Evolutionary conservation across 2,113 vertebrate species (phyloP).

Genomic region (Saimiri boliviensis): DNA sequence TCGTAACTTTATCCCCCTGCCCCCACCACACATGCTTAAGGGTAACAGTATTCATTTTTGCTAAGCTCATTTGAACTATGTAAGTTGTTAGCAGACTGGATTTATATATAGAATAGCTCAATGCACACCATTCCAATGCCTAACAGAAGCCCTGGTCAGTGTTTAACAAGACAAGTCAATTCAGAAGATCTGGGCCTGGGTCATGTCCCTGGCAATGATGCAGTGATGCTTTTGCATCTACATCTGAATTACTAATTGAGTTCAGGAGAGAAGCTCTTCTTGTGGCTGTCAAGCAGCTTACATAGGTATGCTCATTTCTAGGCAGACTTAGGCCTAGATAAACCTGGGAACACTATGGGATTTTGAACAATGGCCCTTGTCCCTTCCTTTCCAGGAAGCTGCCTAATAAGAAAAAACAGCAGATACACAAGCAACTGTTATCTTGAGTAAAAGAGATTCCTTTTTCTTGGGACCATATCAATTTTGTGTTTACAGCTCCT

Average conservation of each 20-base stretch:
- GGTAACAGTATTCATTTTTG: background rate
- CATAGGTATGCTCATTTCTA: background rate
- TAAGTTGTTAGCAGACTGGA: background rate
- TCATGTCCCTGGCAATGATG: background rate
- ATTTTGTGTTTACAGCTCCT: conserved; percentile 65
- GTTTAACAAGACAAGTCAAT: background rate
- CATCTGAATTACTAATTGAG: background rate
- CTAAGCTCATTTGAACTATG: background rate
- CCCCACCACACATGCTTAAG: background rate
- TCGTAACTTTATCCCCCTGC: background rate
- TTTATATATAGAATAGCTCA: background rate
- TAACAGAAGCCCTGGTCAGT: background rate
- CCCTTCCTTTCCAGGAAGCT: conserved; percentile 63
- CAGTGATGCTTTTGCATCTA: background rate
- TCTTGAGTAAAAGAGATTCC: conserved; percentile 66
- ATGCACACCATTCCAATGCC: background rate
- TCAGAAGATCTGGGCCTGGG: background rate
- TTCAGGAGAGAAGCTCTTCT: background rate
- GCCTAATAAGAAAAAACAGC: conserved; percentile 67
- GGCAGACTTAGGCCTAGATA: background rate
- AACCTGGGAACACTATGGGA: conserved; percentile 13
- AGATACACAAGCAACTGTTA: conserved; percentile 72
- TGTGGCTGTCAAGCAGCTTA: background rate
- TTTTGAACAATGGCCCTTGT: conserved; percentile 67
- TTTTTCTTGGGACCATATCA: conserved; percentile 75